Evolutionary conservation across 2,113 vertebrate genomes (phyloP).

Genomic region (Sardina pilchardus): DNA sequence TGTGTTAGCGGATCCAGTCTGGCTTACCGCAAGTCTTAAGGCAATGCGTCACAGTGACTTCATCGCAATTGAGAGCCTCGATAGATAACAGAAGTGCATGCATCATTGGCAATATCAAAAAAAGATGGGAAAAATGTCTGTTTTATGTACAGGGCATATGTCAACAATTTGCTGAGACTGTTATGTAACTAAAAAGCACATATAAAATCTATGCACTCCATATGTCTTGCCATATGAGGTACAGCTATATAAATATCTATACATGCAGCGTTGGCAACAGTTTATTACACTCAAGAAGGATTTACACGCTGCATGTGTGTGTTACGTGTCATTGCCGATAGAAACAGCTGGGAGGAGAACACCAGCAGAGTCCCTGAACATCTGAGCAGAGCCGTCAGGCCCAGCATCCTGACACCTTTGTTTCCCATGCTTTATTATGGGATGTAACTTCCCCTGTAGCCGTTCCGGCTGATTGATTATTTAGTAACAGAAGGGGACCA

Average conservation of each 20-base stretch:
- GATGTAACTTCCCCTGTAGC: background rate
- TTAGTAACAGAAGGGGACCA: background rate
- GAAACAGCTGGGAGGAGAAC: background rate
- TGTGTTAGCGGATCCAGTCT: background rate
- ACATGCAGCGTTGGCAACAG: background rate
- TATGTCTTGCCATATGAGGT: background rate
- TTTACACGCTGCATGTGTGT: background rate
- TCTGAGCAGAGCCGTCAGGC: background rate
- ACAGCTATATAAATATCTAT: background rate
- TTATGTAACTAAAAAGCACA: background rate
- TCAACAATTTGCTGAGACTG: background rate
- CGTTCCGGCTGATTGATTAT: background rate
- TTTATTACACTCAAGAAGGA: background rate
- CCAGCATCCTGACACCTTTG: conserved; percentile 8
- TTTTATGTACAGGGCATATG: background rate
- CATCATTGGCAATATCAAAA: background rate
- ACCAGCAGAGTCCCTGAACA: background rate
- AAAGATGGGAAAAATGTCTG: background rate
- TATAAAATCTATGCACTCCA: background rate
- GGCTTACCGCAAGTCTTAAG: background rate
- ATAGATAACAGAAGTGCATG: background rate
- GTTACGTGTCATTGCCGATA: background rate
- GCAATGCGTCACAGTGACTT: background rate
- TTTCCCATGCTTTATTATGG: background rate
- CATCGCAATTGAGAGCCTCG: background rate